Evolutionary conservation across 2,888 invertebrate species (phyloP).

Genomic region (Rosalia funebris): DNA sequence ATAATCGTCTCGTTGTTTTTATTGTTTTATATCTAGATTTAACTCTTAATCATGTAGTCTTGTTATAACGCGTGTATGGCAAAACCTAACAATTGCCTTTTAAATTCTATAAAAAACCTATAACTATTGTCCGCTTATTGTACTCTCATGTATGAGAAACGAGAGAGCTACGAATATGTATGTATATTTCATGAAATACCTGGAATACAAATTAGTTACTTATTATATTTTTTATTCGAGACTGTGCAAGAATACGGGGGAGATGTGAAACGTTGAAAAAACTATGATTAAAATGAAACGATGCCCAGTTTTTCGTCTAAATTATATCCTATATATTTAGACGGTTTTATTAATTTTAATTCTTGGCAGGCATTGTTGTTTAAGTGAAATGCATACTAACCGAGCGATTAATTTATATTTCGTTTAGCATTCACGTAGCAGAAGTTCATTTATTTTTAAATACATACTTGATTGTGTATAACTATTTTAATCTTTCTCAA

Average conservation of each 20-base stretch:
- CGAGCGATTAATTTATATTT: too few species aligned
- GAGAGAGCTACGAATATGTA: conserved; percentile 1
- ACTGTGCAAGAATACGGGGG: background rate
- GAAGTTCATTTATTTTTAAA: too few species aligned
- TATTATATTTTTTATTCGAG: conserved; percentile 9
- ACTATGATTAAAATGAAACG: too few species aligned
- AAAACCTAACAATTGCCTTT: conserved; percentile 5
- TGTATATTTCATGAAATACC: conserved; percentile 17
- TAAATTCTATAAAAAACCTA: conserved; percentile 2
- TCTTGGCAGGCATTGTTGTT: too few species aligned
- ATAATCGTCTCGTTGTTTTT: too few species aligned
- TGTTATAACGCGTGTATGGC: background rate
- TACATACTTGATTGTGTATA: too few species aligned
- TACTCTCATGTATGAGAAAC: conserved; percentile 16
- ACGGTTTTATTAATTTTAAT: too few species aligned
- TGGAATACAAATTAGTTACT: conserved; percentile 18
- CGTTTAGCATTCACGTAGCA: too few species aligned
- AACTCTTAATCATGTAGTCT: background rate
- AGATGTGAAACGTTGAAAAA: background rate
- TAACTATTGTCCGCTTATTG: conserved; percentile 13
- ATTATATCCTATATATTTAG: too few species aligned
- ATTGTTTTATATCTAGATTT: background rate
- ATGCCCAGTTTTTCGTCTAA: too few species aligned
- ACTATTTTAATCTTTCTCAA: too few species aligned
- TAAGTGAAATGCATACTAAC: too few species aligned